phyloP scores from a whole-genome alignment of 2,888 invertebrate genomes.

The Osmoderma eremita region DNA sequence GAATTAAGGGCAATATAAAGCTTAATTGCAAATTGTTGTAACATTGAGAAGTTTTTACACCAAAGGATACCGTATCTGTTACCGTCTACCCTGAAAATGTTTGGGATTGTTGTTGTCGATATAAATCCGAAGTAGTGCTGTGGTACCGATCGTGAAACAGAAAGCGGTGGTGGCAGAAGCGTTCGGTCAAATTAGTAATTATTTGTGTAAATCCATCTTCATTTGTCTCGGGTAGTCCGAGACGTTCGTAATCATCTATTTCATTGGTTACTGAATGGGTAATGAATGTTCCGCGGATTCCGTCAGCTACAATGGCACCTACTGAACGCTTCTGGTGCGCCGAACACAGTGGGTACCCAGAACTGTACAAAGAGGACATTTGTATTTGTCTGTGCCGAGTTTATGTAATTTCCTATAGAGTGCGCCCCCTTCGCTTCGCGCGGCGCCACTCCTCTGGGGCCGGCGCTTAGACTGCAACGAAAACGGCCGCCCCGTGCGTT shows the following conservation, averaged over 20 bases:
- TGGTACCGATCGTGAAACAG: slow-evolving; percentile 36
- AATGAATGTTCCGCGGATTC: slow-evolving; percentile 65
- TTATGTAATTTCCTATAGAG: slow-evolving; percentile 68
- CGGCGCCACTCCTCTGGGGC: slow-evolving; percentile 59
- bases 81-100: slow-evolving; percentile 7
- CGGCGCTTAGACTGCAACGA: slow-evolving; percentile 61
- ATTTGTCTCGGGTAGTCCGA: slow-evolving; percentile 62
- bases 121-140: slow-evolving; percentile 31
- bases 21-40: not conserved
- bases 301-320: slow-evolving; percentile 62
- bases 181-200: slow-evolving; percentile 66
- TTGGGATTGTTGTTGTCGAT: slow-evolving; percentile 23
- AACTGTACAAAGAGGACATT: slow-evolving; percentile 66
- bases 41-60: too few relatives aligned
- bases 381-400: slow-evolving; percentile 66
- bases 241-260: slow-evolving; percentile 65
- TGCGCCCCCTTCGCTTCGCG: slow-evolving; percentile 59
- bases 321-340: slow-evolving; percentile 62
- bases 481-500: slow-evolving; percentile 52
- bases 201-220: slow-evolving; percentile 64
- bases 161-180: slow-evolving; percentile 40
- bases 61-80: not conserved
- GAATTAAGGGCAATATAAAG: not conserved
- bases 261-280: slow-evolving; percentile 66
- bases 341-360: slow-evolving; percentile 62